Base-by-base conservation (phyloP, 2,888 invertebrate genomes). In the Lysandra bellargus region DNA sequence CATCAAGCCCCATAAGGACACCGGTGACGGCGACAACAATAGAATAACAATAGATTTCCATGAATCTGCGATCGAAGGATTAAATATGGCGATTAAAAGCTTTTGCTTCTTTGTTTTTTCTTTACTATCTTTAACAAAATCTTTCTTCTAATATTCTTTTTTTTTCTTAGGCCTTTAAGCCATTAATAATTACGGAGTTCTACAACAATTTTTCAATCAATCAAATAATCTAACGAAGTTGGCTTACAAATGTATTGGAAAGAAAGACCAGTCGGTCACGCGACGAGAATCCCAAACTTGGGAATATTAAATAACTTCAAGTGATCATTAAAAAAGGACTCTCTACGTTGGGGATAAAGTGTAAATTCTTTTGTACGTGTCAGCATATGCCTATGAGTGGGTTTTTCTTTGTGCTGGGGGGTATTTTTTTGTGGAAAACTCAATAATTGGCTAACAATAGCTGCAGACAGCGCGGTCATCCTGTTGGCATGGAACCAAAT, bases 121-220 rank as follows among this genome's bases (percentile, higher is more conserved):
- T 44, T 44, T 44, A 44, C 44, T 44, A 44, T 7, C 7, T 53
- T 53, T 14, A 5, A 60, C n/a, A 60, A 14, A 5, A 61, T 6
- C 7, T 61, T 23, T 4, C 1, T 53, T 14, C 17, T 4, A 49
- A 49, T 49, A 9, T 17, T 53, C 12, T 53, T 14, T 57, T 57
- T 57, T 57, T 57, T 17, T 61, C 61, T 61, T 2, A n/a, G 7
- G 14, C 61, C 5, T 44, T 17, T 44, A 73, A 73, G 23, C 73
- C 73, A 44, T 74, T 74, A 44, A 44, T 57, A 53, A 33, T 33
- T 57, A 76, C 17, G 17, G 57, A 76, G 57, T 76, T 76, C 17
- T 57, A 60, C 79, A 79, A 74, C 74, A 79, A 79, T 79, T 79
- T 79, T 79, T 79, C 74, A 79, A 79, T 74, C 74, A 79, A 79